Conservation (phyloP, 2,113 vertebrate species). For the Amblyornis subalaris region DNA sequence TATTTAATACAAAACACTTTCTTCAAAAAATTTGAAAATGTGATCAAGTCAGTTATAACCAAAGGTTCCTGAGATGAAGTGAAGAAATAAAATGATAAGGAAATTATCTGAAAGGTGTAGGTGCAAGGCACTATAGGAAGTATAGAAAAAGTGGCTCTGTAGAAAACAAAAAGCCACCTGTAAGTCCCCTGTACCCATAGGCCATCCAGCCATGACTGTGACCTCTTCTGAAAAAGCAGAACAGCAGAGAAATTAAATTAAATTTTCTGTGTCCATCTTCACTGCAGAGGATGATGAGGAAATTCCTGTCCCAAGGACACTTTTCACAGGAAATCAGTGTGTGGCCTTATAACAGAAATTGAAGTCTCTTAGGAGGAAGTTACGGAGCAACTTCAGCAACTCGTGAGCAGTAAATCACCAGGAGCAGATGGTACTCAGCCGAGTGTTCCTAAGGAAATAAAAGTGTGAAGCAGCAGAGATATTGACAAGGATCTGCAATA, state of each 20-base stretch:
- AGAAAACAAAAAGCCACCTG: neutral
- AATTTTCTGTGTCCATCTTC: neutral
- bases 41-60: neutral
- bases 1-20: slow-evolving; percentile 7
- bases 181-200: neutral
- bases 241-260: neutral
- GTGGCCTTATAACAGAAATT: slow-evolving; percentile 43
- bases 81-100: neutral
- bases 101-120: neutral
- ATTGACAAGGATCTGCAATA: slow-evolving; percentile 61
- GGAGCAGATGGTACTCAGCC: slow-evolving; percentile 71
- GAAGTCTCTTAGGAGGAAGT: slow-evolving; percentile 63
- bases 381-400: slow-evolving; percentile 61
- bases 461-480: slow-evolving; percentile 71
- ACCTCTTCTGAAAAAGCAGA: neutral
- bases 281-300: neutral
- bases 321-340: slow-evolving; percentile 48
- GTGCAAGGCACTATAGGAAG: neutral
- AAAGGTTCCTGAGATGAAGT: neutral
- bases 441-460: slow-evolving; percentile 72
- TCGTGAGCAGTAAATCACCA: slow-evolving; percentile 69
- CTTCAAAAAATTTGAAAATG: slow-evolving; percentile 1
- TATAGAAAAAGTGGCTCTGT: neutral
- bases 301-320: slow-evolving; percentile 54
- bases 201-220: neutral